Conservation (phyloP, 1,140 invertebrate genomes). For the Orius insidiosus region DNA sequence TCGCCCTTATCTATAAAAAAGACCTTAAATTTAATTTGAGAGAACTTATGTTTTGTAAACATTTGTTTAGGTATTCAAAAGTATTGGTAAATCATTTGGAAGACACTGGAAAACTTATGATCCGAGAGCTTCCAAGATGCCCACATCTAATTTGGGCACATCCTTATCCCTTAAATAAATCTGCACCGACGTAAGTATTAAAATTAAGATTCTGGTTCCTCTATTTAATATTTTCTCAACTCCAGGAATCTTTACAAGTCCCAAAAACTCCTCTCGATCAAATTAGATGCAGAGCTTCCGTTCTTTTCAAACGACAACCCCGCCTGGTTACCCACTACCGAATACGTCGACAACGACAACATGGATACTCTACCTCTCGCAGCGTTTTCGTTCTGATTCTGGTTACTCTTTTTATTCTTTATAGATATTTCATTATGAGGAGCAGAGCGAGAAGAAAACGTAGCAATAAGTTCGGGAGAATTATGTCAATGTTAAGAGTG, state of each 20-base stretch:
- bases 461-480: conserved; percentile 13
- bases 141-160: conserved; percentile 38
- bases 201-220: neutral
- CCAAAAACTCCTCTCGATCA: conserved; percentile 47
- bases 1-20: too few relatives aligned
- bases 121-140: conserved; percentile 44
- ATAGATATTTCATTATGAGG: conserved; percentile 17
- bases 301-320: conserved; percentile 19
- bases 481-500: conserved; percentile 16
- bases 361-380: conserved; percentile 11
- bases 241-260: conserved; percentile 50
- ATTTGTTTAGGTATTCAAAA: conserved; percentile 49
- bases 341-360: conserved; percentile 17
- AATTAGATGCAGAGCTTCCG: conserved; percentile 27
- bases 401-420: conserved; percentile 14
- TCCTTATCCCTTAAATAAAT: conserved; percentile 48
- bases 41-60: conserved; percentile 4
- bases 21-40: too few relatives aligned
- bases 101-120: conserved; percentile 27
- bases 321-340: conserved; percentile 13
- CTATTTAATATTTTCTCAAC: conserved; percentile 19
- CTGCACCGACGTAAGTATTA: conserved; percentile 40
- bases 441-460: conserved; percentile 19
- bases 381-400: conserved; percentile 15
- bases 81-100: conserved; percentile 41